Evolutionary conservation across 2,113 vertebrate genomes (phyloP).

Genomic region (Bucco capensis): DNA sequence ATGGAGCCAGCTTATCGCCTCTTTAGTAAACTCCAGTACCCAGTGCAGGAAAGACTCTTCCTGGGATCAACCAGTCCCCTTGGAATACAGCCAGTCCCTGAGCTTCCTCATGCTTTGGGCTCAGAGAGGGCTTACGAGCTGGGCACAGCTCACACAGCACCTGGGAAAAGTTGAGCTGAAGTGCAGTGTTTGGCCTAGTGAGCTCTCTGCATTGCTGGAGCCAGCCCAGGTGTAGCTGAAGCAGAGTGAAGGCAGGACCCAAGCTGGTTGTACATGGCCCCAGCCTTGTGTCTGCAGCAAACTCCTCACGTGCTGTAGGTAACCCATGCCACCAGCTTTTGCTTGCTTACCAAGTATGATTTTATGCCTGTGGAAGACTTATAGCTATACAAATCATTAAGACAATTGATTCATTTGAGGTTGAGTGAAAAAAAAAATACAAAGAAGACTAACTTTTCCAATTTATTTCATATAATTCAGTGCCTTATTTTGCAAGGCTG

Average conservation of each 20-base stretch:
- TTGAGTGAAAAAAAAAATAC: not conserved
- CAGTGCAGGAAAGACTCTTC: not conserved
- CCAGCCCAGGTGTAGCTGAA: not conserved
- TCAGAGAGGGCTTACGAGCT: not conserved
- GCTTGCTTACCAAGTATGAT: not conserved
- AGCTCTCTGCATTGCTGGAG: not conserved
- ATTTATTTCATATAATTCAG: not conserved
- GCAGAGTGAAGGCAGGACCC: not conserved
- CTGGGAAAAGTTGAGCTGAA: not conserved
- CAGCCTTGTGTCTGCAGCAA: not conserved
- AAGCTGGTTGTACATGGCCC: fast-evolving
- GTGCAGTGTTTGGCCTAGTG: fast-evolving
- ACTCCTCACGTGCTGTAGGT: not conserved
- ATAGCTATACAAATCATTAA: not conserved
- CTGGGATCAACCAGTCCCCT: not conserved
- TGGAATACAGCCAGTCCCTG: not conserved
- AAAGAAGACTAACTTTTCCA: not conserved
- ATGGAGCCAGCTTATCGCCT: not conserved
- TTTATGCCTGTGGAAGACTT: not conserved
- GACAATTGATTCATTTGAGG: not conserved
- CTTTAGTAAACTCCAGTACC: not conserved
- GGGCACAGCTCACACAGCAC: not conserved
- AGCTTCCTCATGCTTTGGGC: not conserved
- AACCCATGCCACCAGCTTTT: not conserved
- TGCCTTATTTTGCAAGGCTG: not conserved